Base-by-base conservation (phyloP, 1,140 invertebrate species). In the Lysiphlebus fabarum region DNA sequence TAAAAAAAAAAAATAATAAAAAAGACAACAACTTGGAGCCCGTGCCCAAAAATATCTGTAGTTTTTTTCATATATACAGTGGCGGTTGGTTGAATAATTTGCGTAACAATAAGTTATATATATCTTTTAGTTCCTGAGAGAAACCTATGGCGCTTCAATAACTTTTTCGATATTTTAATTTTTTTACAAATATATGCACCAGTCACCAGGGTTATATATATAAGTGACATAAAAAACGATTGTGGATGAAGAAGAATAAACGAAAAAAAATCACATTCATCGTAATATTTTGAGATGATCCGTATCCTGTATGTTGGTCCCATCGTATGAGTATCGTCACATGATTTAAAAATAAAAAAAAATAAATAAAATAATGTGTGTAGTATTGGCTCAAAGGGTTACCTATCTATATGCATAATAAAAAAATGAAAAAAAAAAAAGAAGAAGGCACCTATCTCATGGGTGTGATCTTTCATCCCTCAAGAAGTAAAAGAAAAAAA, bases 391-490 rank as follows among this genome's bases (percentile, higher is more conserved):
- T 61, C 60, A 57, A 61, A 37, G 44, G 58, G 14, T 59, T 60
- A 9, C 45, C 17, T 17, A 17, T 17, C 17, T 17, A 17, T 17
- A 17, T 17, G 17, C 17, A 17, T 17, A 17, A n/a, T n/a, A n/a
- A n/a, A n/a, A n/a, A n/a, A n/a, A n/a, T n/a, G 49, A 51, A 51
- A 10, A 33, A 34, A 45, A 14, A 10, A 33, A 45, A 41, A 65
- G 45, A 40, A 50, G 41, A 12, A 57, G 59, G 66, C 66, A 66
- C 72, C 66, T 71, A 72, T 73, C 71, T 71, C 59, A 64, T 65
- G 71, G 71, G 70, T 70, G 70, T 71, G 70, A 73, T 73, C 71
- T 71, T 67, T 36, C 49, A 48, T 37, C 49, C 38, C 43, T 9
- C n/a, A 33, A 10, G 17, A 3, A 17, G 17, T 1, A 17, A 17